Evolutionary conservation across 2,113 vertebrate species (phyloP).

Genomic region (Etia nguti): DNA sequence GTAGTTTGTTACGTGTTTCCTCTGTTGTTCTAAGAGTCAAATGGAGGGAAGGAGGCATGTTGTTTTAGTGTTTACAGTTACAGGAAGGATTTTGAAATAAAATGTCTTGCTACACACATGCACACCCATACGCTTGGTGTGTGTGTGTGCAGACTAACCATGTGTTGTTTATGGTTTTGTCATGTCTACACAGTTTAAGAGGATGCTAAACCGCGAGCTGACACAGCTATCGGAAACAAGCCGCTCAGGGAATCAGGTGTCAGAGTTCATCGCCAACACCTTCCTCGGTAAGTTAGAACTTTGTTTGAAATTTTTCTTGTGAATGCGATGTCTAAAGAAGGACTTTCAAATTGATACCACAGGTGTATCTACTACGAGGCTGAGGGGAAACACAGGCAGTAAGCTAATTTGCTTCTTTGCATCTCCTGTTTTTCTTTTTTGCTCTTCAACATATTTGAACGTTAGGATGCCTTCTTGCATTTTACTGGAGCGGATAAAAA

Average conservation of each 20-base stretch:
- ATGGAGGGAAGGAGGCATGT: background rate
- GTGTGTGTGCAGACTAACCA: background rate
- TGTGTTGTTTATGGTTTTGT: background rate
- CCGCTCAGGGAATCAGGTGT: conserved; percentile 91
- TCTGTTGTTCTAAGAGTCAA: background rate
- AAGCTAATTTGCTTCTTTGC: background rate
- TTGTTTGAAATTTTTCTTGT: background rate
- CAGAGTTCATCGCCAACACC: conserved; percentile 86
- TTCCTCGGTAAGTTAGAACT: conserved; percentile 79
- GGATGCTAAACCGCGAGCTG: conserved; percentile 91
- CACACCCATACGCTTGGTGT: background rate
- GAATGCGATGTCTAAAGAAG: background rate
- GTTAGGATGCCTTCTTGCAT: background rate
- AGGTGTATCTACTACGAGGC: background rate
- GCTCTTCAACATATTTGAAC: background rate
- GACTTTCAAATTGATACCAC: background rate
- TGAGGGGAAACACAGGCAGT: background rate
- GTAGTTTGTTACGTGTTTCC: background rate
- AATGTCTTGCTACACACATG: background rate
- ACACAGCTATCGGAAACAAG: conserved; percentile 88
- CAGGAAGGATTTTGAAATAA: background rate
- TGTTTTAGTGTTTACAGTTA: background rate
- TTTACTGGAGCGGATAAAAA: background rate
- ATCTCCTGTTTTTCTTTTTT: background rate
- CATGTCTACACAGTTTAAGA: conserved; percentile 79